Evolutionary conservation across 2,888 invertebrate genomes (phyloP), one percentile per base, ranked within the genome.

Genomic region (Amphipyra berbera): DNA sequence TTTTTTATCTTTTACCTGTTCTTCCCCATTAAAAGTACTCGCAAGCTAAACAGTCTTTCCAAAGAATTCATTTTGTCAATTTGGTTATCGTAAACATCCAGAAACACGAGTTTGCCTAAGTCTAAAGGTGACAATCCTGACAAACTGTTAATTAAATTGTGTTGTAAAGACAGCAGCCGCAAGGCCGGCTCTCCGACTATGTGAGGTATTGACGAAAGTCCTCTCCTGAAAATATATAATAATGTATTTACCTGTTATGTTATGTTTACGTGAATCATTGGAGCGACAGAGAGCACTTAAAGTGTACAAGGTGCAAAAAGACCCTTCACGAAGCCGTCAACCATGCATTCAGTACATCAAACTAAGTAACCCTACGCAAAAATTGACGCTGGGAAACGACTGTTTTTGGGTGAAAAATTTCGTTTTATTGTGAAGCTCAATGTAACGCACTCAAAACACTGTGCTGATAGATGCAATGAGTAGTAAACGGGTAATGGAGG

Each of bases 1-100:
- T 7, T 7, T 6, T 53, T 27, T 27, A 1, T 1, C 4, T 40
- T 33, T 63, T 89, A 97, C 97, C 97, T 97, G 91, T 99, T 99
- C 94, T 99, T 99, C 0, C 99, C 99, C 87, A 99, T 95, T 69
- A 99, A 95, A 59, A 99, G 95, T 12, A 99, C 98, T 73, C 98
- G 95, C 53, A 99, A 95, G 82, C 97, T 97, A 69, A 96, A 96
- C 50, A 99, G 95, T 55, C 96, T 96, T 78, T 97, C 97, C 64
- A 99, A 94, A 59, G 97, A 97, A 60, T 96, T 96, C 67, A 99
- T 97, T 85, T 97, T 97, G 76, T 98, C 98, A 68, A 99, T 96
- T 90, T 98, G 98, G 92, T 99, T 99, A 91, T 99, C 98, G 87
- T 99, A 99, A 61, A 99, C 95, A 92, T 99, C 99, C 62, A 99